phyloP scores from a whole-genome alignment of 2,113 vertebrate genomes.

The Rhodinocichla rosea region DNA sequence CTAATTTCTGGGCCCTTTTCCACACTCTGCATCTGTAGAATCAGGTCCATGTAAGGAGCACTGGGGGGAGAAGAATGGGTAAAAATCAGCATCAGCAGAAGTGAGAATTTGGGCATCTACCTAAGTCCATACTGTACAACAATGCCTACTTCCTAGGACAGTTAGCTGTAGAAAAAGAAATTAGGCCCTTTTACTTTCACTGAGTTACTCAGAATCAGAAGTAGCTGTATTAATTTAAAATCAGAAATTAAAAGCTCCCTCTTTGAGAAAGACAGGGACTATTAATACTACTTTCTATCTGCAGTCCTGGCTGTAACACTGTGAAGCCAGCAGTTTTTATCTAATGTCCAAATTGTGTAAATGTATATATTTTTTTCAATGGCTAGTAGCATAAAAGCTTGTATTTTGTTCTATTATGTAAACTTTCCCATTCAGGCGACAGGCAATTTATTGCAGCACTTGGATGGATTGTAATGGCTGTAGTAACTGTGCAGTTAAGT shows the following conservation, averaged over 20 bases:
- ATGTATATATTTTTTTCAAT: neutral
- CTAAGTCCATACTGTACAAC: neutral
- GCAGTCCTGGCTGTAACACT: neutral
- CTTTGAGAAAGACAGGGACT: neutral
- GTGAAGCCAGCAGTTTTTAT: neutral
- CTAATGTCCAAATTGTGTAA: neutral
- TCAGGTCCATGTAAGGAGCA: neutral
- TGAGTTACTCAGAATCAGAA: neutral
- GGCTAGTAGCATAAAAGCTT: conserved; percentile 1
- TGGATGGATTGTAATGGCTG: neutral
- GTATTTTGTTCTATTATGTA: conserved; percentile 38
- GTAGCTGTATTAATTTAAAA: neutral
- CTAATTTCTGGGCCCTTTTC: neutral
- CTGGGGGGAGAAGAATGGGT: fast-evolving
- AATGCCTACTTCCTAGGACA: neutral
- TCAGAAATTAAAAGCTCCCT: neutral
- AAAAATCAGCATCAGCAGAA: neutral
- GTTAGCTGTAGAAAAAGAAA: neutral
- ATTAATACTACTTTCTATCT: neutral
- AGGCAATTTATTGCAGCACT: conserved; percentile 40
- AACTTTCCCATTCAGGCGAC: conserved; percentile 22
- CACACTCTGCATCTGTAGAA: neutral
- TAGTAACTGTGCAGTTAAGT: conserved; percentile 40
- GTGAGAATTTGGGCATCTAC: neutral
- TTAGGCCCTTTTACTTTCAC: neutral